phyloP scores from a whole-genome alignment of 2,113 vertebrate genomes.

The Microtus pennsylvanicus region DNA sequence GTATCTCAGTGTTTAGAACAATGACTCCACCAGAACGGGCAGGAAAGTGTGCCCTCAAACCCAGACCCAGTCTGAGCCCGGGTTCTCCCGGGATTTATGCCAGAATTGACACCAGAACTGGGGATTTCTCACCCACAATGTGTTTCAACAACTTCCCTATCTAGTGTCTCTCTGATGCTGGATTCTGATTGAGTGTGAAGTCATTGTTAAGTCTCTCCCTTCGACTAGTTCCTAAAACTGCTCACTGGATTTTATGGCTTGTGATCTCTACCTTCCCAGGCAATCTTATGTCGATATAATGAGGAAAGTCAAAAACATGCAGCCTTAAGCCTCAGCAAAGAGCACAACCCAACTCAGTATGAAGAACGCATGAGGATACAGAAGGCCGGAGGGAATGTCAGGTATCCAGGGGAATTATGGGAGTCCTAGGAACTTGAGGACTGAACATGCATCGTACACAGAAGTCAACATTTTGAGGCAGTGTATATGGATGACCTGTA shows the following conservation, averaged over 20 bases:
- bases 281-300: constrained; percentile 93
- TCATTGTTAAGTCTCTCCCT: background rate
- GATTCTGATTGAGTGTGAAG: background rate
- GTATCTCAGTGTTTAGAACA: background rate
- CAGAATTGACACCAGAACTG: background rate
- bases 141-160: background rate
- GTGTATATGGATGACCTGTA: background rate
- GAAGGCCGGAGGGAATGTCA: constrained; percentile 96
- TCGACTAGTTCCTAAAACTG: background rate
- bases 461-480: background rate
- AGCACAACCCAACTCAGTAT: constrained; percentile 97
- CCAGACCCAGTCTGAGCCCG: background rate
- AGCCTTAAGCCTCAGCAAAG: constrained; percentile 95
- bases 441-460: accelerated
- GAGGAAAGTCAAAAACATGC: constrained; percentile 87
- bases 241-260: background rate
- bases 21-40: background rate
- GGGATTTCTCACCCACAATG: too few species aligned
- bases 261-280: constrained; percentile 85
- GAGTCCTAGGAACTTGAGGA: accelerated
- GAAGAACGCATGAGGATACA: constrained; percentile 98
- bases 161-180: background rate
- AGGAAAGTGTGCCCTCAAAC: background rate
- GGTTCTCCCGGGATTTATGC: background rate
- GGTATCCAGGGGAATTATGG: constrained; percentile 82